Evolutionary conservation across 2,113 vertebrate species (phyloP), one percentile per base, ranked within the genome.

Genomic region (Malurus melanocephalus): DNA sequence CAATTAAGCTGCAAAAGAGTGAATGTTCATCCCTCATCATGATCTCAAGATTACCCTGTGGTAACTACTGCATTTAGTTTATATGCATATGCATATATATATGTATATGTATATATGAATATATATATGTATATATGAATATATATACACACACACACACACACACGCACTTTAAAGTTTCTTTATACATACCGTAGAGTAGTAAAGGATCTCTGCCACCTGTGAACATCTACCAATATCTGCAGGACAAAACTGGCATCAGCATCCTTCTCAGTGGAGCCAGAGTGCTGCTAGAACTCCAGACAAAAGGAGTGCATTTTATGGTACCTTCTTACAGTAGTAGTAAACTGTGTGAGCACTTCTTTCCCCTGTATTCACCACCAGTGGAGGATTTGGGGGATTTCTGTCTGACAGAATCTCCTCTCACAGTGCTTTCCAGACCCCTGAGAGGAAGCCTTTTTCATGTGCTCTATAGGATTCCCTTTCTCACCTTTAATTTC

Each of bases 341-440:
- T 16, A 51, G 9, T 46, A 32, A 51, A 55, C 18, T 40, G 2
- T 30, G 3, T 51, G 32, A 16, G 38, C 8, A 7, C 2, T 38
- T 64, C 15, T 61, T 85, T 38, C 17, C 32, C 6, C 16, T n/a
- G 7, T 9, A 21, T 35, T 79, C 2, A 2, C 5, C 33, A 30
- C 0, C 1, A 21, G 1, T 1, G 3, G 9, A 9, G 38, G 38
- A 40, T 64, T 90, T 73, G 42, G 67, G 20, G 11, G 14, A 48
- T 78, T 85, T 71, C 38, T 60, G 2, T n/a, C 17, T 38, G 3
- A 18, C 38, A 45, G 26, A 61, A 33, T 64, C 11, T 76, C 42
- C 11, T 53, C 15, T 20, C 48, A 67, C 19, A 38, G 14, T 28
- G 17, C 2, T 75, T 80, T 38, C 48, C 35, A 35, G 16, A 67